Percentiles rank a stretch among this genome's conserved stretches.
These are phyloP conservation scores for Anagyrus pseudococci DNA, from an alignment of 2,888 invertebrate genomes.

Conservation along the genomic window DNA sequence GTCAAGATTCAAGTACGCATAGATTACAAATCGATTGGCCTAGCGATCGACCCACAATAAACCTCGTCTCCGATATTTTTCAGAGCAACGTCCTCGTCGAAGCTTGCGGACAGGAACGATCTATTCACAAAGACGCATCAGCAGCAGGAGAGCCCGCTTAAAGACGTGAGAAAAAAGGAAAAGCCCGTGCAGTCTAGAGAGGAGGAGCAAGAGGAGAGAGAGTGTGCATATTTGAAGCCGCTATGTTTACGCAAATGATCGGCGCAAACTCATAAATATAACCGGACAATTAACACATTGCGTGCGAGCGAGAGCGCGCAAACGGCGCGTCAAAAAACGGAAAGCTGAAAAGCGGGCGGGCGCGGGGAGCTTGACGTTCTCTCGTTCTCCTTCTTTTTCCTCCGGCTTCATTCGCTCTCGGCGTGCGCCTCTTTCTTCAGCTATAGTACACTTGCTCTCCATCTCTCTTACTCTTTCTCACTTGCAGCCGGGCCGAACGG, in stretches of 20 bases:
- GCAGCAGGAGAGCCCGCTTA: neutral
- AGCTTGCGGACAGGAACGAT: too few species aligned
- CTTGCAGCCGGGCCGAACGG: too few species aligned
- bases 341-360: too few species aligned
- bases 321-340: constrained; percentile 8
- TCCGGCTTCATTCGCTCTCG: neutral
- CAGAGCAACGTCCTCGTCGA: too few species aligned
- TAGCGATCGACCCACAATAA: too few species aligned
- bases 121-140: neutral
- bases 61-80: too few species aligned
- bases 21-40: too few species aligned
- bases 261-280: constrained; percentile 52
- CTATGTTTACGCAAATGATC: constrained; percentile 51
- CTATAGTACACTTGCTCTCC: too few species aligned
- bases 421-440: too few species aligned
- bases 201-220: neutral
- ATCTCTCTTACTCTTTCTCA: too few species aligned
- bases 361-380: constrained; percentile 9
- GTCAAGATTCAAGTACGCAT: too few species aligned
- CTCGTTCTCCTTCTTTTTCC: constrained; percentile 1
- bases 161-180: neutral
- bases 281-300: constrained; percentile 51
- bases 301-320: constrained; percentile 35
- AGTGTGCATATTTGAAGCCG: neutral
- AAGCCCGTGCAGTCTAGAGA: too few species aligned